Base-by-base conservation (phyloP, 2,113 vertebrate genomes). In the Xenopus tropicalis region DNA sequence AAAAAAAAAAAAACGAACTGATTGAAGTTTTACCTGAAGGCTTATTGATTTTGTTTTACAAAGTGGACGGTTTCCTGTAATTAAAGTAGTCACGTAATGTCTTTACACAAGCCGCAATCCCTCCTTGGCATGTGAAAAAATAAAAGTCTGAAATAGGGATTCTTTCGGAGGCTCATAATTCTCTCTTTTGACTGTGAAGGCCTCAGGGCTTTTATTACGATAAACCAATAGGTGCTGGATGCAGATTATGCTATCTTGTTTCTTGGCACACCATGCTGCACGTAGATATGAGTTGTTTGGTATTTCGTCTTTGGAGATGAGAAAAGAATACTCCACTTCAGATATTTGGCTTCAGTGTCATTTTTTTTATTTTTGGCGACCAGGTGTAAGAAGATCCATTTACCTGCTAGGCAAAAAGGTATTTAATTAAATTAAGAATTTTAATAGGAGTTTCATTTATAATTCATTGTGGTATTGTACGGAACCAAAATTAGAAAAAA, bases 401-500 rank as follows among this genome's bases (percentile, higher is more conserved):
- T 76, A 76, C 73, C 73, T 76, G 73, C 7, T 21, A 54, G 13
- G 14, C 54, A 51, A 69, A 61, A 24, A 14, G 58, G 46, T 29
- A 10, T 48, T 10, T 48, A 1, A 11, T 48, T 48, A 14, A 48
- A 48, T 48, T 48, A 48, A 14, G 46, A 37, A 37, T 37, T 37
- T 7, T 37, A 9, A 37, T 37, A 8, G 29, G 29, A 9, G 29
- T 37, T 37, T 37, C n/a, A n/a, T n/a, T n/a, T n/a, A n/a, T n/a
- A n/a, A n/a, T n/a, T n/a, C n/a, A n/a, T n/a, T n/a, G n/a, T n/a
- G n/a, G n/a, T n/a, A n/a, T n/a, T n/a, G n/a, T n/a, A n/a, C n/a
- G n/a, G n/a, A n/a, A n/a, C n/a, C n/a, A n/a, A n/a, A n/a, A n/a
- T n/a, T n/a, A n/a, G n/a, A n/a, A n/a, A n/a, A n/a, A n/a, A n/a